A percentile compares a stretch with the other conserved stretches of the same genome.
Evolutionary conservation across 2,888 invertebrate genomes (phyloP).

Genomic region (Caenorhabditis angaria): DNA sequence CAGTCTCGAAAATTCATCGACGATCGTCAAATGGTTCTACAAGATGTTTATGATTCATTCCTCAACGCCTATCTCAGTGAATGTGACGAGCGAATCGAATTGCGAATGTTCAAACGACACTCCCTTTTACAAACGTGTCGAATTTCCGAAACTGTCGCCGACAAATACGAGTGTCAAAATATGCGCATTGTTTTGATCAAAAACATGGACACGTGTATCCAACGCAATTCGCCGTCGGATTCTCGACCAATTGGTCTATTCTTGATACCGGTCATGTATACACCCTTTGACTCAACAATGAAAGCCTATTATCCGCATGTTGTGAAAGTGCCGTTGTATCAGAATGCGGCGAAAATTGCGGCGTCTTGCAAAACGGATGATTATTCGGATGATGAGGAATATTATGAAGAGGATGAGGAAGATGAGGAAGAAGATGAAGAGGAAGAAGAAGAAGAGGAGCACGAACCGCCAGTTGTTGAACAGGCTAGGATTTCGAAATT

Average conservation of each 20-base stretch:
- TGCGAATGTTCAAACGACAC: background rate
- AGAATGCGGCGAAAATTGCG: background rate
- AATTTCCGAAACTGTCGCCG: background rate
- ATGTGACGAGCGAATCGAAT: conserved; percentile 1
- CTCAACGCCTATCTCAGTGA: conserved; percentile 4
- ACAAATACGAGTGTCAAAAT: no score
- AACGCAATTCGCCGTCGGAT: background rate
- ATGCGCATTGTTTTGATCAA: no score
- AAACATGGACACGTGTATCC: background rate
- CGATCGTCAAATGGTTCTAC: background rate
- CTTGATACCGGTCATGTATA: conserved; percentile 26
- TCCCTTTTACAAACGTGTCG: background rate
- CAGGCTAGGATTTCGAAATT: background rate
- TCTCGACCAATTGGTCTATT: conserved; percentile 12
- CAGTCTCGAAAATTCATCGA: conserved; percentile 5
- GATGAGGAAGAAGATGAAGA: conserved; percentile 3
- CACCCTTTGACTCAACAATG: conserved; percentile 26
- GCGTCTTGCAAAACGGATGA: background rate
- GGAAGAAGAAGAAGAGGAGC: background rate
- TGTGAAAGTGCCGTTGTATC: conserved; percentile 20
- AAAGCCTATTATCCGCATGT: conserved; percentile 20
- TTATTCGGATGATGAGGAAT: background rate
- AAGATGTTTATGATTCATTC: conserved; percentile 1
- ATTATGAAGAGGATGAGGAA: background rate
- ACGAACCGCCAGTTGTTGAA: background rate